Conservation (phyloP, 1,140 invertebrate genomes). For the Drosophila nikananu region DNA sequence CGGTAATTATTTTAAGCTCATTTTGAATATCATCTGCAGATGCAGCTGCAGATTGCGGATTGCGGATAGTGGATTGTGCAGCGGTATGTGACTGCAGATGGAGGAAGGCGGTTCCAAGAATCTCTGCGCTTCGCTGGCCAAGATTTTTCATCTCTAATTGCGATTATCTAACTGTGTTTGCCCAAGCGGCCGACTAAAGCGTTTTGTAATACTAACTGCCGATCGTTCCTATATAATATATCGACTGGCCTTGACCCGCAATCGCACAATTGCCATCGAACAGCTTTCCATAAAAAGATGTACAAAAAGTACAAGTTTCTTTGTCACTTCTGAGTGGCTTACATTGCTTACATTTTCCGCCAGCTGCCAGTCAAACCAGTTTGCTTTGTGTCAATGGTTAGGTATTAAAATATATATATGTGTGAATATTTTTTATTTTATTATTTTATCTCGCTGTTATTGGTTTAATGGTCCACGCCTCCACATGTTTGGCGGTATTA, state of each 20-base stretch:
- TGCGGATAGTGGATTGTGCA: slow-evolving; percentile 30
- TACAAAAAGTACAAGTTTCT: slow-evolving; percentile 54
- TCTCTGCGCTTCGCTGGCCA: slow-evolving; percentile 30
- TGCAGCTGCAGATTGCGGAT: slow-evolving; percentile 42
- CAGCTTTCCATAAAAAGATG: slow-evolving; percentile 46
- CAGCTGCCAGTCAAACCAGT: slow-evolving; percentile 54
- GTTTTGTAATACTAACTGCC: slow-evolving; percentile 26
- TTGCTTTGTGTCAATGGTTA: slow-evolving; percentile 35
- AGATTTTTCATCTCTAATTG: slow-evolving; percentile 33
- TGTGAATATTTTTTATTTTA: slow-evolving; percentile 18
- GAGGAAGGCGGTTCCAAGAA: slow-evolving; percentile 51
- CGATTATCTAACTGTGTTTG: slow-evolving; percentile 46
- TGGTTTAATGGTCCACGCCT: slow-evolving; percentile 44
- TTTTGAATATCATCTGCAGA: slow-evolving; percentile 65
- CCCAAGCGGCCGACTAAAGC: not conserved
- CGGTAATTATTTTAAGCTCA: slow-evolving; percentile 77
- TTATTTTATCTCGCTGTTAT: slow-evolving; percentile 35
- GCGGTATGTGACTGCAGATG: slow-evolving; percentile 56
- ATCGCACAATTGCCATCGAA: slow-evolving; percentile 48
- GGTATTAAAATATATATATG: slow-evolving; percentile 9
- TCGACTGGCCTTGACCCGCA: slow-evolving; percentile 67
- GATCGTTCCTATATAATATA: slow-evolving; percentile 23
- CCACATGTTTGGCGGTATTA: slow-evolving; percentile 44
- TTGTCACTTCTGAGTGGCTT: slow-evolving; percentile 47
- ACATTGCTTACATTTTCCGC: slow-evolving; percentile 25